A percentile compares a stretch with the other conserved stretches of the same genome.
phyloP scores from a whole-genome alignment of 2,113 vertebrate species.

The Muntiacus reevesi region DNA sequence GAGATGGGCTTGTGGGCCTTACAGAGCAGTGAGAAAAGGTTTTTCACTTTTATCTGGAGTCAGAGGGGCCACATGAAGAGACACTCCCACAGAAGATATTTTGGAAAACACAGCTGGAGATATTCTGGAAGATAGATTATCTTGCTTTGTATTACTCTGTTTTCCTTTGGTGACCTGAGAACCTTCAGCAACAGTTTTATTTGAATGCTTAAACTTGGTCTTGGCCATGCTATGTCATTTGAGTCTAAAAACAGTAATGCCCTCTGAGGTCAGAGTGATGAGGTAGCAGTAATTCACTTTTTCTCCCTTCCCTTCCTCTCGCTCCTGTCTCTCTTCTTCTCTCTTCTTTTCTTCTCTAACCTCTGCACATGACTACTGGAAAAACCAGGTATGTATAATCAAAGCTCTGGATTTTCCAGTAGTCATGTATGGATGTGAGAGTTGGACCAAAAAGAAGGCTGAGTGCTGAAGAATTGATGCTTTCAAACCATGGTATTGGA shows the following conservation, averaged over 20 bases:
- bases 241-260: not conserved
- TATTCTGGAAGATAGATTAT: not conserved
- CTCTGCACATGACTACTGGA: not conserved
- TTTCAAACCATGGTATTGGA: not conserved
- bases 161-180: not conserved
- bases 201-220: not conserved
- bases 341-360: not conserved
- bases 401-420: not conserved
- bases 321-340: not conserved
- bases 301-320: not conserved
- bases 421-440: not conserved
- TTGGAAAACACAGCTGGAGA: not conserved
- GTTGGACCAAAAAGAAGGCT: not conserved
- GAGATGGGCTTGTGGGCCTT: not conserved
- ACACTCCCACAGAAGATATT: not conserved
- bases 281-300: not conserved
- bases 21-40: not conserved
- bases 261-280: not conserved
- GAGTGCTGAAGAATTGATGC: not conserved
- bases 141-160: not conserved
- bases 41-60: not conserved
- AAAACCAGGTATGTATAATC: not conserved
- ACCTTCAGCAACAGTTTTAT: not conserved
- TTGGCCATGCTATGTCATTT: not conserved
- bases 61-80: not conserved